These are phyloP conservation scores for Petrocephalus schoutedeni DNA, from an alignment of 2,797 vertebrate genomes.

Conservation along the genomic window DNA sequence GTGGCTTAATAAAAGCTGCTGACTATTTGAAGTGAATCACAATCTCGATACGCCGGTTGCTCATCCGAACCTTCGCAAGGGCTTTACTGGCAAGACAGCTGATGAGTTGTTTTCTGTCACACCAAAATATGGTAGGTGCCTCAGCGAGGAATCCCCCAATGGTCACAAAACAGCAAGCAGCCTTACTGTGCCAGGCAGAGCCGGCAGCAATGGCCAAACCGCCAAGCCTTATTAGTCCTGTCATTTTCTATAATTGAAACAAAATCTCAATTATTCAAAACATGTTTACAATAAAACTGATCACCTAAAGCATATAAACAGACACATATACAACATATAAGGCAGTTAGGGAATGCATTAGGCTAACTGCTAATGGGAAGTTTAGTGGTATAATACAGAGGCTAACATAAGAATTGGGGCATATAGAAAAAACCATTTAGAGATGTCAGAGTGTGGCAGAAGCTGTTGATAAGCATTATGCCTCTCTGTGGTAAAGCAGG, in stretches of 20 bases:
- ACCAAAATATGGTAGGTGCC: background rate
- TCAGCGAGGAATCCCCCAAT: background rate
- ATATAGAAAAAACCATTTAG: background rate
- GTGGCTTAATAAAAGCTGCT: background rate
- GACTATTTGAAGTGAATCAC: conserved; percentile 8
- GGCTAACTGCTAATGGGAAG: conserved; percentile 16
- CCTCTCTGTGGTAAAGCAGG: background rate
- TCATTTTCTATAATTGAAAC: background rate
- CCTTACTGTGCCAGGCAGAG: background rate
- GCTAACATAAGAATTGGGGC: background rate
- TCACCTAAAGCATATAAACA: conserved; percentile 4
- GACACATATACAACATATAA: background rate
- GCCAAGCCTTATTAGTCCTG: background rate
- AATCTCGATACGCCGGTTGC: background rate
- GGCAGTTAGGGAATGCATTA: background rate
- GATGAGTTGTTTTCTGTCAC: conserved; percentile 1
- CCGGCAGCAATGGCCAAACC: background rate
- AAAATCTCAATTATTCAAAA: background rate
- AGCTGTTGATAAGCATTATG: background rate
- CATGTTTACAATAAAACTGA: background rate
- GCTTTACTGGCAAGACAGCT: background rate
- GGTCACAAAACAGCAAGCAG: background rate
- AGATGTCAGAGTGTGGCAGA: background rate
- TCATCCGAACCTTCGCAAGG: background rate
- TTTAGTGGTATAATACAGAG: background rate